A percentile compares a stretch with the other conserved stretches of the same genome.
Evolutionary conservation across 1,140 invertebrate genomes (phyloP).

Genomic region (Brachionus rubens): DNA sequence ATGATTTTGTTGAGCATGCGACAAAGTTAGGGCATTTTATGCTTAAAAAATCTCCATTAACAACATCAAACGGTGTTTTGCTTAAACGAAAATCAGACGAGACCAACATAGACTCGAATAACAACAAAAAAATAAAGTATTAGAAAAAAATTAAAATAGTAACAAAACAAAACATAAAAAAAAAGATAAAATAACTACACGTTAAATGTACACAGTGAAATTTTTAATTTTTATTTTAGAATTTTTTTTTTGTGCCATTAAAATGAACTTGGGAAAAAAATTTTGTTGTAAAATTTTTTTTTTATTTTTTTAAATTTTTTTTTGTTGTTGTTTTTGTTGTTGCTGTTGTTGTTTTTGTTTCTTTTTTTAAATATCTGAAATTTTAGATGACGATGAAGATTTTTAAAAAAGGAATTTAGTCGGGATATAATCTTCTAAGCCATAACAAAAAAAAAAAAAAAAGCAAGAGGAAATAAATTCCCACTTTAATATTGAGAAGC

Average conservation of each 20-base stretch:
- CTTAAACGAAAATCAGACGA: conserved; percentile 15
- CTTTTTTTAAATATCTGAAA: not conserved
- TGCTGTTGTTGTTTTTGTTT: not conserved
- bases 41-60: no score
- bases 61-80: not conserved
- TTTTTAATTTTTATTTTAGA: conserved; percentile 20
- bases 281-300: conserved; percentile 38
- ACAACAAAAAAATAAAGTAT: conserved; percentile 27
- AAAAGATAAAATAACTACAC: not conserved
- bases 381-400: conserved; percentile 6
- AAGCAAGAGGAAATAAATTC: no score
- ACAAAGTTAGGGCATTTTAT: not conserved
- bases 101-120: not conserved
- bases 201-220: conserved; percentile 22
- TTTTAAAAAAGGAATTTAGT: no score
- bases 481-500: no score
- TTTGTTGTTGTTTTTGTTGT: not conserved
- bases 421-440: no score
- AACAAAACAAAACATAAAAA: not conserved
- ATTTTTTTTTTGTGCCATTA: conserved; percentile 37
- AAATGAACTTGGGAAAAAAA: not conserved
- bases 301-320: not conserved
- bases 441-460: no score
- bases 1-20: not conserved
- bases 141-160: not conserved